These are phyloP conservation scores for Eurytoma adleriae DNA, from an alignment of 2,888 invertebrate genomes.

Conservation along the genomic window DNA sequence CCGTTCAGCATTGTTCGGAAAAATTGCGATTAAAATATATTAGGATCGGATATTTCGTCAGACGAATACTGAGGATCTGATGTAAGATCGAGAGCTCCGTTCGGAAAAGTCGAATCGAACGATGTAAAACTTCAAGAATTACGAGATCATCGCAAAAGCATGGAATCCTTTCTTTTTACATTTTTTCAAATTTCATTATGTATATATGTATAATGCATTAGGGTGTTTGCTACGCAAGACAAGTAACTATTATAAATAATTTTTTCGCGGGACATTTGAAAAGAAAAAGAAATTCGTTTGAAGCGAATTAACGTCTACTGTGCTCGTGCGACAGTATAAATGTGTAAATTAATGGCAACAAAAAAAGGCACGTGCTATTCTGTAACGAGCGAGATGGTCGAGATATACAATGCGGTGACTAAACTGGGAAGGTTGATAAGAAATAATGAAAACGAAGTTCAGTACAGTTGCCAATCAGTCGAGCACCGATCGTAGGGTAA, in stretches of 20 bases:
- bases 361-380: neutral
- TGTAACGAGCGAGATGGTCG: constrained; percentile 3
- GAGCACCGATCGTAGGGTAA: constrained; percentile 25
- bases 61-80: no score
- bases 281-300: neutral
- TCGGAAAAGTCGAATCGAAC: no score
- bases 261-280: neutral
- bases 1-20: no score
- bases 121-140: no score
- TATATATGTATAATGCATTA: no score
- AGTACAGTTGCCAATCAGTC: constrained; percentile 29
- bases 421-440: neutral
- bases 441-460: neutral
- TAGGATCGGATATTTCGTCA: no score
- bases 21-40: no score
- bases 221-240: no score
- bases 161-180: no score
- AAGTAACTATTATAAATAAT: neutral
- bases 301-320: neutral
- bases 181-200: no score
- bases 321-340: neutral
- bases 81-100: no score
- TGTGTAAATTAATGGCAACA: constrained; percentile 12
- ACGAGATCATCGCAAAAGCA: no score
- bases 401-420: neutral